A percentile compares a stretch with the other conserved stretches of the same genome.
These are phyloP conservation scores for Hemicentrotus pulcherrimus DNA, from an alignment of 35 echinoderm and acorn worm species.

Conservation along the genomic window DNA sequence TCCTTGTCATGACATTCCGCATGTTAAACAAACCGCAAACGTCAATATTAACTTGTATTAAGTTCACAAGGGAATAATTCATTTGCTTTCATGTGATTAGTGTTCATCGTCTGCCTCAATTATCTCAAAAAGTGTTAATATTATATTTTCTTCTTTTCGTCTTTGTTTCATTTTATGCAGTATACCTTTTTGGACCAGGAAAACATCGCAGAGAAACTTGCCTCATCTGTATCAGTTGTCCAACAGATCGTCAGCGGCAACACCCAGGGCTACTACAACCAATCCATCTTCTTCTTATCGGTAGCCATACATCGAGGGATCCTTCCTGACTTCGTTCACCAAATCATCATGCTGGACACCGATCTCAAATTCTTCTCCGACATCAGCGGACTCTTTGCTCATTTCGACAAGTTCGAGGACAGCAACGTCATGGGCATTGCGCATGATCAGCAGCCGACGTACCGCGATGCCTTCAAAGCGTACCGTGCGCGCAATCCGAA, in stretches of 20 bases:
- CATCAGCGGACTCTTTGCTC: slow-evolving; percentile 77
- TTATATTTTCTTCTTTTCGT: slow-evolving; percentile 24
- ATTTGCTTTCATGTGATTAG: too few species aligned
- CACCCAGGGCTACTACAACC: slow-evolving; percentile 82
- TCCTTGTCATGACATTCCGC: too few species aligned
- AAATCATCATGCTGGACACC: slow-evolving; percentile 79
- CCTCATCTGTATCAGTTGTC: slow-evolving; percentile 65
- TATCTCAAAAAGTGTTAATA: background rate
- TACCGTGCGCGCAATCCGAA: slow-evolving; percentile 72
- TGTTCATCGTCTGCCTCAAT: too few species aligned
- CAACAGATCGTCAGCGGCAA: slow-evolving; percentile 72
- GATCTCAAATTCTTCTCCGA: slow-evolving; percentile 93
- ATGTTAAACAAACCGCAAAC: too few species aligned
- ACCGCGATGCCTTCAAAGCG: slow-evolving; percentile 79
- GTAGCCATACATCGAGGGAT: slow-evolving; percentile 79
- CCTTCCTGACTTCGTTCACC: slow-evolving; percentile 78
- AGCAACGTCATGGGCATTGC: slow-evolving; percentile 88
- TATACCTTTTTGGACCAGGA: slow-evolving; percentile 84
- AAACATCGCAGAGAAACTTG: slow-evolving; percentile 61
- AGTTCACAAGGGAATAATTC: too few species aligned
- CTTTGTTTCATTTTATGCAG: slow-evolving; percentile 57
- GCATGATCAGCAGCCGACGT: slow-evolving; percentile 92
- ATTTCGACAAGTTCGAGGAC: slow-evolving; percentile 70
- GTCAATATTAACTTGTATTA: too few species aligned
- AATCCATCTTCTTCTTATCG: slow-evolving; percentile 96